Evolutionary conservation across 1,140 invertebrate genomes (phyloP).

Genomic region (Drosophila guanche): DNA sequence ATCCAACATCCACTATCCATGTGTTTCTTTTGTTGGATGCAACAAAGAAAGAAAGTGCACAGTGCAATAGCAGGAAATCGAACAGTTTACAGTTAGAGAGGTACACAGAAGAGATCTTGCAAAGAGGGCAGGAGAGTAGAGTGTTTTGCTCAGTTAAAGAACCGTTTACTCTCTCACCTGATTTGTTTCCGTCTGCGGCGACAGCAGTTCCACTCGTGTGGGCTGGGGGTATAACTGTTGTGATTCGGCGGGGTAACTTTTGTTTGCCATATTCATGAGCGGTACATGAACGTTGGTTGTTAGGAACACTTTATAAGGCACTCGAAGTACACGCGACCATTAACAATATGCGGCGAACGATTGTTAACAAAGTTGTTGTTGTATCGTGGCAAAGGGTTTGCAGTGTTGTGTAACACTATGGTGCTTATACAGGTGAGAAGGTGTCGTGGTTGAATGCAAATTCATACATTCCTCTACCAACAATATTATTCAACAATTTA

Average conservation of each 20-base stretch:
- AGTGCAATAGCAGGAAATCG: too few species aligned
- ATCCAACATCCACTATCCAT: too few species aligned
- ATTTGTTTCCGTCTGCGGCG: conserved; percentile 53
- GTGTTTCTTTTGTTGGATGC: too few species aligned
- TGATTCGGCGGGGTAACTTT: conserved; percentile 37
- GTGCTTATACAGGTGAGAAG: too few species aligned
- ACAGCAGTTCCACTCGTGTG: conserved; percentile 56
- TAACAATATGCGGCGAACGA: conserved; percentile 29
- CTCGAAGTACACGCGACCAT: conserved; percentile 15
- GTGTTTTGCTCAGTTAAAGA: conserved; percentile 18
- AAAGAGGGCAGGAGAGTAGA: conserved; percentile 3
- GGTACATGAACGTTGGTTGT: conserved; percentile 8
- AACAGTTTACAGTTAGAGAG: conserved; percentile 8
- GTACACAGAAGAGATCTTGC: conserved; percentile 5
- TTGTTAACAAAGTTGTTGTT: conserved; percentile 39
- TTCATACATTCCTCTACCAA: too few species aligned
- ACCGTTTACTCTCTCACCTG: conserved; percentile 52
- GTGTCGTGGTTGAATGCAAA: too few species aligned
- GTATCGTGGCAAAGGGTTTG: too few species aligned
- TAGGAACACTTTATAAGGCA: conserved; percentile 47
- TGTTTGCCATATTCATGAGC: conserved; percentile 41
- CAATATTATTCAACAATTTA: too few species aligned
- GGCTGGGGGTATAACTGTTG: conserved; percentile 57
- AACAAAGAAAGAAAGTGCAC: too few species aligned
- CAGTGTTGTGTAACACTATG: too few species aligned